phyloP scores from a whole-genome alignment of 2,113 vertebrate genomes.

The Capreolus pygargus region DNA sequence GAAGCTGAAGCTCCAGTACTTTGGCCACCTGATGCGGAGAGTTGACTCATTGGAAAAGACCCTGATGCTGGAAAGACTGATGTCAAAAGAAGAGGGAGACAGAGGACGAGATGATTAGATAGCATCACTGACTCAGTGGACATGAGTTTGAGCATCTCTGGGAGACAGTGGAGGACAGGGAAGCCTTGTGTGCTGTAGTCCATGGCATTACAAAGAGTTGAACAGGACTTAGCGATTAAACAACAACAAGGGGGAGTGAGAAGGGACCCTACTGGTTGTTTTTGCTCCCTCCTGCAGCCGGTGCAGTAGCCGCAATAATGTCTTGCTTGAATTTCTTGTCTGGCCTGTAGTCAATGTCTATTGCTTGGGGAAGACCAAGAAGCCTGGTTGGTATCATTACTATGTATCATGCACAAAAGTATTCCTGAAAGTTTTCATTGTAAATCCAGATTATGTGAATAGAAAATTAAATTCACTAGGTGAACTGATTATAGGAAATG shows the following conservation, averaged over 20 bases:
- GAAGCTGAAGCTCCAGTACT: background rate
- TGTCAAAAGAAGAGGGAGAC: background rate
- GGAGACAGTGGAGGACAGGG: background rate
- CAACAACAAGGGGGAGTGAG: background rate
- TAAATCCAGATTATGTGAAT: background rate
- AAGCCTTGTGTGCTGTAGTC: background rate
- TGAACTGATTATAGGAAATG: background rate
- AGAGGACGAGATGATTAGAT: background rate
- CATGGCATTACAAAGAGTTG: background rate
- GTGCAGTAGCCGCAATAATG: background rate
- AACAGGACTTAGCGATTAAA: background rate
- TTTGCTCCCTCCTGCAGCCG: background rate
- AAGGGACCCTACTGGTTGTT: background rate
- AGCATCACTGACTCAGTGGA: background rate
- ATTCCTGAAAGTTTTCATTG: background rate
- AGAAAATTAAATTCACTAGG: conserved; percentile 2
- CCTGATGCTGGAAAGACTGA: background rate
- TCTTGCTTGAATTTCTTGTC: background rate
- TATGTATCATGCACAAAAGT: background rate
- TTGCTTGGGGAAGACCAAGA: background rate
- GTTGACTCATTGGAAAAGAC: background rate
- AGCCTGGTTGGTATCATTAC: background rate
- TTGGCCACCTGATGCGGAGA: background rate
- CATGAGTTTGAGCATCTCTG: background rate
- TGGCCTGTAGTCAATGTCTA: background rate